A percentile compares a stretch with the other conserved stretches of the same genome.
These are phyloP conservation scores for Cassiopea andromeda DNA, from an alignment of 30 jellyfish, hydroid and myxozoan species.

Conservation along the genomic window DNA sequence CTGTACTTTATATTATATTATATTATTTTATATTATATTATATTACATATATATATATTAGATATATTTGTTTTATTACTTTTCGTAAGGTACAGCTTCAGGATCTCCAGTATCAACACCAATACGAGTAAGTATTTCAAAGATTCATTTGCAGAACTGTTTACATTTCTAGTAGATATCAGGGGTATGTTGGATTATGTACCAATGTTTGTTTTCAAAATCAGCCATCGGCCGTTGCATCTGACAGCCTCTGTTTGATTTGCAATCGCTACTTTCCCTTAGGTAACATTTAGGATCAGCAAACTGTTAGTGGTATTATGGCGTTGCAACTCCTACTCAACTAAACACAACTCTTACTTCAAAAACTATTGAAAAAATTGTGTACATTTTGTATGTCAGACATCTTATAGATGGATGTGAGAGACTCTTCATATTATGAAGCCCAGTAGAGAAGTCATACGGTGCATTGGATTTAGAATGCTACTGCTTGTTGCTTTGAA, in stretches of 20 bases:
- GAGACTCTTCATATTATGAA: not conserved
- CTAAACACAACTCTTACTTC: too few relatives aligned
- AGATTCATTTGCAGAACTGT: not conserved
- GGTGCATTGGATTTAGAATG: not conserved
- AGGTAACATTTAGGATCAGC: too few relatives aligned
- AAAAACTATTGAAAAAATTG: too few relatives aligned
- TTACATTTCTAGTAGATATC: not conserved
- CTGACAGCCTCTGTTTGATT: too few relatives aligned
- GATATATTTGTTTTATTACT: not conserved
- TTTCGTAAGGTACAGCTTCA: constrained; percentile 75
- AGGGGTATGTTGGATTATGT: not conserved
- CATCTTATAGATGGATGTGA: not conserved
- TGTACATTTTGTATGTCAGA: too few relatives aligned
- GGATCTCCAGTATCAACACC: constrained; percentile 97
- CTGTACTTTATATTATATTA: not conserved
- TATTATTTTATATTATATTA: not conserved
- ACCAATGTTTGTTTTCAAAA: too few relatives aligned
- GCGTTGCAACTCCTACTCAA: too few relatives aligned
- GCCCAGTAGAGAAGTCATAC: not conserved
- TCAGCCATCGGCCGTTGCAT: too few relatives aligned
- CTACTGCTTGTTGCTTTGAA: not conserved
- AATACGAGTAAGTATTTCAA: constrained; percentile 61
- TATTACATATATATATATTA: not conserved
- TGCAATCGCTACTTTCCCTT: too few relatives aligned
- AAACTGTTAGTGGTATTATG: too few relatives aligned